A percentile compares a stretch with the other conserved stretches of the same genome.
phyloP scores from a whole-genome alignment of 2,797 vertebrate genomes.

The Brachymystax lenok region DNA sequence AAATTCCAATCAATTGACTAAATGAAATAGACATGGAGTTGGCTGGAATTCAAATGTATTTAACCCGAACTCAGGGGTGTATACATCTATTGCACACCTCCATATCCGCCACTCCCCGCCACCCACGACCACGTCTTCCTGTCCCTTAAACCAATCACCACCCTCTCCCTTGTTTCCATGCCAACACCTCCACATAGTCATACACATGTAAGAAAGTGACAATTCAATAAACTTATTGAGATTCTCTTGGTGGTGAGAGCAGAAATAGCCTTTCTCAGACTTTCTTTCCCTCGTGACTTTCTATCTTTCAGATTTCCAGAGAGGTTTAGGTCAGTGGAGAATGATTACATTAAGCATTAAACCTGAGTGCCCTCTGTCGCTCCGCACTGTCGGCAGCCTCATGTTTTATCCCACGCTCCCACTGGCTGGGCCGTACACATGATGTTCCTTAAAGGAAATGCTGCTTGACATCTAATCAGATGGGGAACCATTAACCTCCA shows the following conservation, averaged over 20 bases:
- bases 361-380: constrained; percentile 6
- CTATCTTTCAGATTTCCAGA: background rate
- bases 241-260: background rate
- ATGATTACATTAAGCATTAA: constrained; percentile 13
- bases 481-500: constrained; percentile 18
- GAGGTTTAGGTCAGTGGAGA: background rate
- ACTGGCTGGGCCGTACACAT: constrained; percentile 1
- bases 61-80: background rate
- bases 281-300: background rate
- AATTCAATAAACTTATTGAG: background rate
- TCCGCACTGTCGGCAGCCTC: background rate
- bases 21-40: background rate
- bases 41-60: background rate
- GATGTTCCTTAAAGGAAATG: constrained; percentile 17
- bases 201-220: constrained; percentile 29
- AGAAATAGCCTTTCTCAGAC: background rate
- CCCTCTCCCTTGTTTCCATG: constrained; percentile 46
- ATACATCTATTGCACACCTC: background rate
- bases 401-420: background rate
- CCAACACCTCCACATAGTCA: constrained; percentile 35
- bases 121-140: constrained; percentile 5
- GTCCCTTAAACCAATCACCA: constrained; percentile 26
- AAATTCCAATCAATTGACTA: background rate
- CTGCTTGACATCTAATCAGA: constrained; percentile 15
- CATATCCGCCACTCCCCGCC: background rate